Percentiles rank a stretch among this genome's conserved stretches.
Evolutionary conservation across 2,113 vertebrate species (phyloP).

Genomic region (Lepus europaeus): DNA sequence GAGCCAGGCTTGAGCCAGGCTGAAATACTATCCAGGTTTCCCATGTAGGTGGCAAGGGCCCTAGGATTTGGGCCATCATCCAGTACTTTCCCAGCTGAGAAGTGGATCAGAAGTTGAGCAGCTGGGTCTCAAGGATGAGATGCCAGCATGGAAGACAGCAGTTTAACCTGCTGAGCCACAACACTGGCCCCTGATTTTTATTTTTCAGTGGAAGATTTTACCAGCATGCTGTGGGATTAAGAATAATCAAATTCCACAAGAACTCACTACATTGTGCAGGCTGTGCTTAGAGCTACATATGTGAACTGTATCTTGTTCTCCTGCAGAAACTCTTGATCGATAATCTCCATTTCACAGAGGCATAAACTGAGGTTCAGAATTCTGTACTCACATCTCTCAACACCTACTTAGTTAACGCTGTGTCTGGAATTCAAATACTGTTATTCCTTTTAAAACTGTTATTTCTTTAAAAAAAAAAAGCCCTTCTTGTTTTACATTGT

Average conservation of each 20-base stretch:
- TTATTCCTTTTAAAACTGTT: neutral
- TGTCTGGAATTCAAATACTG: neutral
- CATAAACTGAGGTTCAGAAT: neutral
- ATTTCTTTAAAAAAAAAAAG: neutral
- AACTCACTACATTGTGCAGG: neutral
- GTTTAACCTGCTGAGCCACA: no score
- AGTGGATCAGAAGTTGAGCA: no score
- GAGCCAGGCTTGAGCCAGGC: no score
- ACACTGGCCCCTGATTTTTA: neutral
- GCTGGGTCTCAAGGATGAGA: no score
- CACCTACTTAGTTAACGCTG: neutral
- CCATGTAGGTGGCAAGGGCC: no score
- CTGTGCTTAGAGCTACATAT: neutral
- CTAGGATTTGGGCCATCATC: no score
- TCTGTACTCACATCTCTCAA: neutral
- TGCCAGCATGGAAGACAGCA: no score
- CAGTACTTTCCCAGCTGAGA: no score
- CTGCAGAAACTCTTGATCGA: neutral
- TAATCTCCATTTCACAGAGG: neutral
- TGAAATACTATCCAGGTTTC: no score
- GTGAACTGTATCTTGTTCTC: neutral
- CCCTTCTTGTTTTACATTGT: neutral
- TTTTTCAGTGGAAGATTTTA: neutral
- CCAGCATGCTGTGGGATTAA: neutral
- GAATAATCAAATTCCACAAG: neutral